phyloP scores from a whole-genome alignment of 2,797 vertebrate species.

The Vespertilio murinus region DNA sequence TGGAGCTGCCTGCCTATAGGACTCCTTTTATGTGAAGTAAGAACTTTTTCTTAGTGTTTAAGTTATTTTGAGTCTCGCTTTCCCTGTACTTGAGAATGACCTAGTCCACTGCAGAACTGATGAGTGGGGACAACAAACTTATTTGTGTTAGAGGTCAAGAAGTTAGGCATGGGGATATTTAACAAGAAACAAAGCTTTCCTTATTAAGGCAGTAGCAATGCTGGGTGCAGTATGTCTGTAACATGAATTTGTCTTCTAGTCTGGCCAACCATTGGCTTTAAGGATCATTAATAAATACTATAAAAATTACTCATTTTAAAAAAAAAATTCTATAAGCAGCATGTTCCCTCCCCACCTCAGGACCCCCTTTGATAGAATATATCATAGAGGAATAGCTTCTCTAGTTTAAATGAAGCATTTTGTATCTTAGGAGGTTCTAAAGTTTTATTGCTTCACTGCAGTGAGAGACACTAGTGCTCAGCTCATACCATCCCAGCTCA shows the following conservation, averaged over 20 bases:
- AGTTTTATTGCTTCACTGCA: background rate
- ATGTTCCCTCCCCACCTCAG: background rate
- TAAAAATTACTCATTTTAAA: background rate
- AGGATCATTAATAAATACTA: background rate
- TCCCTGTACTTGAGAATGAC: background rate
- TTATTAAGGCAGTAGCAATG: background rate
- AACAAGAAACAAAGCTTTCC: background rate
- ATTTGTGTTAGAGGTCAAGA: background rate
- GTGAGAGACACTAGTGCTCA: background rate
- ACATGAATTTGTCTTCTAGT: constrained; percentile 3
- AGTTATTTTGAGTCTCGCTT: background rate
- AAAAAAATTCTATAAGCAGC: background rate
- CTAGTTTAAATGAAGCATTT: background rate
- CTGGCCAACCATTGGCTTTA: background rate
- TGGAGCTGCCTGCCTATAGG: background rate
- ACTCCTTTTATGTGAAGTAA: background rate
- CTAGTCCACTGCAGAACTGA: background rate
- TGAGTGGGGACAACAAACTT: background rate
- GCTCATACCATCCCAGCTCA: background rate
- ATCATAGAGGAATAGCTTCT: background rate
- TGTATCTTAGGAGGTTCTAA: background rate
- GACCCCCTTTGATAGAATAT: background rate
- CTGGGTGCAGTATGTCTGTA: background rate
- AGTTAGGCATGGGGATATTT: background rate
- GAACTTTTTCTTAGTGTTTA: background rate